Percentiles rank a stretch among this genome's conserved stretches.
Conservation (phyloP, 2,797 vertebrate genomes). For the Enteromius anoplus region DNA sequence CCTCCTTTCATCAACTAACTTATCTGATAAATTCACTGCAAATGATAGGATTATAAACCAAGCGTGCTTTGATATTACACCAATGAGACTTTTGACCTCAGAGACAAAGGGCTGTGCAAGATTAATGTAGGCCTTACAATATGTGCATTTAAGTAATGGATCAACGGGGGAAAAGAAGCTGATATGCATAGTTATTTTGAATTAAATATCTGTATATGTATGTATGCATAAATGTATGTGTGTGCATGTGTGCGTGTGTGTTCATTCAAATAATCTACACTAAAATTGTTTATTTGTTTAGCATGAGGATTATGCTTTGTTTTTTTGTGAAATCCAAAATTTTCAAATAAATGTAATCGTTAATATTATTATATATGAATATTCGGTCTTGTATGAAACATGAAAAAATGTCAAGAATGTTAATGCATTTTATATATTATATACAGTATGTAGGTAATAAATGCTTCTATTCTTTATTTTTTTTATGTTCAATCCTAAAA, state of each 20-base stretch:
- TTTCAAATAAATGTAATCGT: background rate
- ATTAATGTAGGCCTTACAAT: background rate
- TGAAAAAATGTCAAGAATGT: no score
- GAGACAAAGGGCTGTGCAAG: slow-evolving; percentile 22
- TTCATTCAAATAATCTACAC: background rate
- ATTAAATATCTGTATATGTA: background rate
- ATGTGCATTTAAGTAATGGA: background rate
- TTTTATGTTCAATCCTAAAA: background rate
- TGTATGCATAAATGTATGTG: background rate
- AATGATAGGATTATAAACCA: slow-evolving; percentile 54
- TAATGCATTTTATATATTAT: no score
- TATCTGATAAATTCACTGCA: slow-evolving; percentile 68
- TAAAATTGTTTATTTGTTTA: background rate
- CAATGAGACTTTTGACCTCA: slow-evolving; percentile 69
- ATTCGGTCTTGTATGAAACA: background rate
- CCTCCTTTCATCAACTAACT: slow-evolving; percentile 47
- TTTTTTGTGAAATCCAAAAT: background rate
- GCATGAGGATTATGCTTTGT: background rate
- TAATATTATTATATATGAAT: background rate
- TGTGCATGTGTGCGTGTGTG: background rate
- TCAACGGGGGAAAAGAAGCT: background rate
- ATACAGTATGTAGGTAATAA: background rate
- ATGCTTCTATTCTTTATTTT: background rate
- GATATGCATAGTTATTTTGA: background rate
- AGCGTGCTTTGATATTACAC: slow-evolving; percentile 53